Conservation (phyloP, 1,140 invertebrate genomes). For the Drosophila sp. region DNA sequence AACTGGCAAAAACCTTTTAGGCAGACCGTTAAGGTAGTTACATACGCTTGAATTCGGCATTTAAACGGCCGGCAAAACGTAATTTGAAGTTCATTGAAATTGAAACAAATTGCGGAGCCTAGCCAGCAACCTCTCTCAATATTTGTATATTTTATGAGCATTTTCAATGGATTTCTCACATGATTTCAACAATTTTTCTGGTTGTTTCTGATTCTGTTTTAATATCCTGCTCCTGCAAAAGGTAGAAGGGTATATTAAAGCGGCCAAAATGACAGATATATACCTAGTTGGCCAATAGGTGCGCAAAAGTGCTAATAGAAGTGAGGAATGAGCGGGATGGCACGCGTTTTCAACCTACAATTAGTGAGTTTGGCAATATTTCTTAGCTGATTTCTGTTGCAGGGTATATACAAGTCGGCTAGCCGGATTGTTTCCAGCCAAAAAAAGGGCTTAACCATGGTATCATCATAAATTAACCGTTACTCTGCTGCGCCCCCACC, state of each 20-base stretch:
- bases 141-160: slow-evolving; percentile 3
- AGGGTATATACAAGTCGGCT: slow-evolving; percentile 14
- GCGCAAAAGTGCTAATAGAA: no score
- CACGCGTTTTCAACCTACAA: no score
- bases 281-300: no score
- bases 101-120: neutral
- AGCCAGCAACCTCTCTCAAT: neutral
- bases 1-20: neutral
- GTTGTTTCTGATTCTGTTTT: slow-evolving; percentile 21
- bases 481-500: slow-evolving; percentile 41
- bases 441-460: slow-evolving; percentile 44
- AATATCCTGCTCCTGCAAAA: neutral
- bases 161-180: slow-evolving; percentile 18
- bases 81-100: slow-evolving; percentile 5
- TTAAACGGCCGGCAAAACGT: neutral
- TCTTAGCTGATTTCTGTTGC: no score
- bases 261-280: neutral
- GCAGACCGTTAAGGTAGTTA: slow-evolving; percentile 2
- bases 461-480: slow-evolving; percentile 64
- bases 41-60: neutral
- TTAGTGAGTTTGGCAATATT: no score
- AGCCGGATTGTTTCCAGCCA: no score
- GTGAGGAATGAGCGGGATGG: no score
- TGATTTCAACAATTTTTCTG: neutral
- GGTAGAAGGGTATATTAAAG: neutral